A percentile compares a stretch with the other conserved stretches of the same genome.
Conservation (phyloP, 2,113 vertebrate species). For the Junco hyemalis region DNA sequence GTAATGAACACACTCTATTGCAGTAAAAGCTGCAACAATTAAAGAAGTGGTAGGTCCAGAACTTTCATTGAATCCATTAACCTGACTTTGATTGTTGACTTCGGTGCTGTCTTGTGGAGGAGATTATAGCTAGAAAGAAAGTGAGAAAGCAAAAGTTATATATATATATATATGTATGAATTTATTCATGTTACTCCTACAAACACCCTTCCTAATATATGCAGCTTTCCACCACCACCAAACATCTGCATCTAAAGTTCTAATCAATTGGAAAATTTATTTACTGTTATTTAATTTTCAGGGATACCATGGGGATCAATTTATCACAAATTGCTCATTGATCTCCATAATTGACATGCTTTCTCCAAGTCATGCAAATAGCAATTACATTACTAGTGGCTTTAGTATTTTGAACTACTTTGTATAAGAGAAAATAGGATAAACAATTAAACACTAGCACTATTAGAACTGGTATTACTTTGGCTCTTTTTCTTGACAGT, state of each 20-base stretch:
- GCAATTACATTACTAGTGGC: background rate
- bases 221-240: background rate
- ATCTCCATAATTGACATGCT: background rate
- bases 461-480: background rate
- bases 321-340: background rate
- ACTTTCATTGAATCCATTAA: background rate
- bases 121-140: background rate
- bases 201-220: background rate
- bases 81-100: background rate
- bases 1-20: background rate
- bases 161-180: background rate
- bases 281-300: constrained; percentile 1
- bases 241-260: background rate
- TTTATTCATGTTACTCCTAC: background rate
- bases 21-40: background rate
- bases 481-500: background rate
- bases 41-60: background rate
- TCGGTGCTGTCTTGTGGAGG: background rate
- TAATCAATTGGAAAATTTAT: background rate
- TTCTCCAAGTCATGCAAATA: background rate
- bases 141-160: background rate
- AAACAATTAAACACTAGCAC: background rate
- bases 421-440: background rate
- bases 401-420: background rate
- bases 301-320: background rate